Conservation (phyloP, 2,113 vertebrate species). For the Myxocyprinus asiaticus region DNA sequence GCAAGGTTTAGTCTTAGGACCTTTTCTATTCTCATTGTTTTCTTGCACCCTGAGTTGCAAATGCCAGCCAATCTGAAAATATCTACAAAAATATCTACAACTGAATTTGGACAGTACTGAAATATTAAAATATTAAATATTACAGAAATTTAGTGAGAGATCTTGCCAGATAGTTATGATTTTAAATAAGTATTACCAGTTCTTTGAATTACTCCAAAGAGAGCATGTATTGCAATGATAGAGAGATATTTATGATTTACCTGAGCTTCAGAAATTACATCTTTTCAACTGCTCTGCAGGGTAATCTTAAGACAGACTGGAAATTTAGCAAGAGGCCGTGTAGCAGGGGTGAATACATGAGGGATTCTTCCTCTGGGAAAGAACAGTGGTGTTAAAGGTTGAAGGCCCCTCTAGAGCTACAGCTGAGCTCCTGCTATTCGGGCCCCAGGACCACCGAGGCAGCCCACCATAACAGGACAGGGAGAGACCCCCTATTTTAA, state of each 20-base stretch:
- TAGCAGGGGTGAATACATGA: constrained; percentile 32
- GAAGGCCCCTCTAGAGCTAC: constrained; percentile 37
- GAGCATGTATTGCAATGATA: background rate
- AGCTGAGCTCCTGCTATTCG: constrained; percentile 50
- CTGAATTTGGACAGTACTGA: too few relatives aligned
- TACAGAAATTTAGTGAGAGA: too few relatives aligned
- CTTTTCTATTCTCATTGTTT: background rate
- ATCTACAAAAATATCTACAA: too few relatives aligned
- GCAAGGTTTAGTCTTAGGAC: background rate
- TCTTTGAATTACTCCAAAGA: background rate
- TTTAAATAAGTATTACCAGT: background rate
- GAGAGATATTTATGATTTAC: constrained; percentile 21
- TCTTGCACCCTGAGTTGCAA: background rate
- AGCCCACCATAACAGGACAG: constrained; percentile 61
- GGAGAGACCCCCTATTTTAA: constrained; percentile 63
- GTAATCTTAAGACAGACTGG: constrained; percentile 1
- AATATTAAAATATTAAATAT: too few relatives aligned
- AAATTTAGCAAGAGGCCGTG: constrained; percentile 7
- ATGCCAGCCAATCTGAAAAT: background rate
- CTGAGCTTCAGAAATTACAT: constrained; percentile 25
- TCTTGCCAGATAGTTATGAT: too few relatives aligned
- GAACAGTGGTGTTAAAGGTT: constrained; percentile 25
- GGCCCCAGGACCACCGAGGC: constrained; percentile 66
- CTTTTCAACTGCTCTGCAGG: constrained; percentile 25
- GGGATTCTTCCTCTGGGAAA: constrained; percentile 45